These are phyloP conservation scores for Philonicus albiceps DNA, from an alignment of 2,888 invertebrate species.

Conservation along the genomic window DNA sequence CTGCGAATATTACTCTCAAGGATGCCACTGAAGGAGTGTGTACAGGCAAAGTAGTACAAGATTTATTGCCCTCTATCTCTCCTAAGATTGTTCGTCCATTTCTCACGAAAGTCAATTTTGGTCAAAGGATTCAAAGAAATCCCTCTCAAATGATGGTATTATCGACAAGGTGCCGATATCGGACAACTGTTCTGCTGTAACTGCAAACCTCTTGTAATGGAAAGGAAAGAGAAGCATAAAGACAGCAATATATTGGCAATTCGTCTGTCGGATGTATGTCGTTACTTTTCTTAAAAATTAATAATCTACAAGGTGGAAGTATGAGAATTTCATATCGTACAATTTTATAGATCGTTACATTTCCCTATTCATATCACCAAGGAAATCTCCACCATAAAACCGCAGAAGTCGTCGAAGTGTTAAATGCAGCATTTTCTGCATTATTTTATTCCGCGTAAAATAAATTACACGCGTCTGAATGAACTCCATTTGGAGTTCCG, in stretches of 20 bases:
- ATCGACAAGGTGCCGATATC: neutral
- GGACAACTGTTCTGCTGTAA: neutral
- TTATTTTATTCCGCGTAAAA: neutral
- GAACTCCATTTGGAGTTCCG: neutral
- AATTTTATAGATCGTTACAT: conserved; percentile 6
- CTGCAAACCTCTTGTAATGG: neutral
- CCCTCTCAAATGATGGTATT: conserved; percentile 13
- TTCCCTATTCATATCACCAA: neutral
- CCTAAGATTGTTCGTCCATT: neutral
- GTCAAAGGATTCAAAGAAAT: conserved; percentile 4
- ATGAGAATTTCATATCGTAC: neutral
- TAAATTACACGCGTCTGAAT: neutral
- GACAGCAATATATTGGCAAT: neutral
- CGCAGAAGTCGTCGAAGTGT: neutral
- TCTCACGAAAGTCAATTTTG: conserved; percentile 24
- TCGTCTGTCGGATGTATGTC: neutral
- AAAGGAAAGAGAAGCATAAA: neutral
- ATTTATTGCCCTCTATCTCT: conserved; percentile 12
- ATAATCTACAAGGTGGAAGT: neutral
- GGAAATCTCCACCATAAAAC: neutral
- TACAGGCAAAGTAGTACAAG: conserved; percentile 21
- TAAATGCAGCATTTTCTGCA: neutral
- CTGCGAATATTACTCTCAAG: conserved; percentile 24
- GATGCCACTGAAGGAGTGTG: conserved; percentile 1
- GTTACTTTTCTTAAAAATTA: conserved; percentile 5